Base-by-base conservation (phyloP, 1,140 invertebrate species). In the Odontomachus brunneus region DNA sequence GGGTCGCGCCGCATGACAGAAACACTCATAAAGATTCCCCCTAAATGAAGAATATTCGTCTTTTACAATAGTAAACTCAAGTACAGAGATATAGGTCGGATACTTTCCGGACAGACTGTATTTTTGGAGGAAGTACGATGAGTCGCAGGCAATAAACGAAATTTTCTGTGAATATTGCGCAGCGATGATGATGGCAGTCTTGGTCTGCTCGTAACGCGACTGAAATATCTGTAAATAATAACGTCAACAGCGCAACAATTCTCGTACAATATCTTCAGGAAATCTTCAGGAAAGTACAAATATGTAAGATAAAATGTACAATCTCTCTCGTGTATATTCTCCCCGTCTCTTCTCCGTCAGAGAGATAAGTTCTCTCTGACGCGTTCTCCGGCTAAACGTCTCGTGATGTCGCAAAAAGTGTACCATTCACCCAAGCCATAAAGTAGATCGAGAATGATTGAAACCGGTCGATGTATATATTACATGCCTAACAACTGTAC, bases 401-500 rank as follows among this genome's bases (percentile, higher is more conserved):
- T n/a, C 3, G 24, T 29, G 26, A 49, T 11, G 62, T 65, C 38
- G 26, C 15, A 33, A 76, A 65, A 76, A 65, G 49, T 76, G 33
- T 51, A 51, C n/a, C 7, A 33, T 38, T 7, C 3, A 15, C 19
- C 11, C 22, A 17, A 11, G 17, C 24, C 53, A 2, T 65, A 51
- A n/a, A 63, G 15, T 26, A 76, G 48, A 74, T 38, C 51, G 24
- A 38, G 24, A 65, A 17, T 65, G 4, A 73, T 51, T 33, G n/a
- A 66, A 38, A 65, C 15, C 22, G 66, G 14, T 75, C 26, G 44
- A 44, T 66, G 74, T 76, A 66, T 2, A 76, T 76, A 76, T 53
- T 49, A 19, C 44, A 66, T 53, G 38, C 53, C n/a, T 65, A 76
- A 66, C 19, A 65, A 66, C 44, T 76, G 60, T 66, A 76, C 19